These are phyloP conservation scores for Lateolabrax maculatus DNA, from an alignment of 2,797 vertebrate genomes.

Conservation along the genomic window DNA sequence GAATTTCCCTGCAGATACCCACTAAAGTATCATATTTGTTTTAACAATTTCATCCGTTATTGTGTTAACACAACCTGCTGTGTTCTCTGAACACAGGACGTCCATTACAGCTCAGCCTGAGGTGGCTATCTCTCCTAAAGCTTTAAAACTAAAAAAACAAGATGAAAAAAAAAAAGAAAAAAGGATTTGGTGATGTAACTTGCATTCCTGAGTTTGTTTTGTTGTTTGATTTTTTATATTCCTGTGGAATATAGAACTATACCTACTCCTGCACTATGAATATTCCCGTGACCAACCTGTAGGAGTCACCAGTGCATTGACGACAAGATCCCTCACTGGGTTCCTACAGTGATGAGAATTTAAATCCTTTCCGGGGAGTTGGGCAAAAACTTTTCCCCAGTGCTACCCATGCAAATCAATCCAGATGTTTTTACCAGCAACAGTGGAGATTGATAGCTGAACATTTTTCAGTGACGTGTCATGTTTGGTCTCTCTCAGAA, in stretches of 20 bases:
- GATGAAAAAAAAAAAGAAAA: too few species aligned
- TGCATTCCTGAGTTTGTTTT: background rate
- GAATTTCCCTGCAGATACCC: background rate
- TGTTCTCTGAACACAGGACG: constrained; percentile 1
- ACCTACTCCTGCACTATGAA: background rate
- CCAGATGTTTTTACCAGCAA: background rate
- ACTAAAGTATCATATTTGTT: background rate
- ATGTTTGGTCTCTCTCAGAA: background rate
- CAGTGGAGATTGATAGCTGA: background rate
- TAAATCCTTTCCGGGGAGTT: background rate
- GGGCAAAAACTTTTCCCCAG: background rate
- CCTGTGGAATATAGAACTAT: too few species aligned
- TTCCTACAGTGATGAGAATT: background rate
- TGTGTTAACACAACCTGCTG: background rate
- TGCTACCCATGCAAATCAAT: background rate
- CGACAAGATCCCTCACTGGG: background rate
- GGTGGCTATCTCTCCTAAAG: too few species aligned
- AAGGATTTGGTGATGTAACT: background rate
- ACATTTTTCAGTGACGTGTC: background rate
- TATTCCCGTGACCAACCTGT: background rate
- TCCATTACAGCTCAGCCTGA: too few species aligned
- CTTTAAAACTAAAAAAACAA: background rate
- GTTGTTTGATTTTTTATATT: background rate
- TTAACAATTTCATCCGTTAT: background rate
- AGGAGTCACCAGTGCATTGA: background rate